Evolutionary conservation across 2,888 invertebrate species (phyloP).

Genomic region (Synanthedon vespiformis): DNA sequence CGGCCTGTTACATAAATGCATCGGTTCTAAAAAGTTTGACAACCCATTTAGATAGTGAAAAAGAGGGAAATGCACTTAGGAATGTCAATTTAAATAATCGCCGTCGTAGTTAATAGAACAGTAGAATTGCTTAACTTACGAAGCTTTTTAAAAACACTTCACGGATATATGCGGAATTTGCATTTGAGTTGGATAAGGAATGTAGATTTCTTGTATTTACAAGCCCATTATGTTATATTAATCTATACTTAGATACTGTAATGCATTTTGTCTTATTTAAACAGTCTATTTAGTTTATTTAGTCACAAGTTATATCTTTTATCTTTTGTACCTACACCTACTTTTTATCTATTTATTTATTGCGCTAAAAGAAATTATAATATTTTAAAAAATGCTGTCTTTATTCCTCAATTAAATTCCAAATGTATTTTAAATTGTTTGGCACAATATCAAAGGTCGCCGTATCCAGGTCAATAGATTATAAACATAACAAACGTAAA

Average conservation of each 20-base stretch:
- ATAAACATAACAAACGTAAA: background rate
- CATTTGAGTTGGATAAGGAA: constrained; percentile 11
- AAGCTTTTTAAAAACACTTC: constrained; percentile 21
- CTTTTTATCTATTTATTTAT: too few relatives aligned
- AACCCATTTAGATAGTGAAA: constrained; percentile 21
- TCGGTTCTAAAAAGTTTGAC: constrained; percentile 10
- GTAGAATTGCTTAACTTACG: constrained; percentile 21
- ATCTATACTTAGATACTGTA: too few relatives aligned
- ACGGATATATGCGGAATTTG: constrained; percentile 19
- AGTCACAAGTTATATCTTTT: too few relatives aligned
- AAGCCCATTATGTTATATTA: too few relatives aligned
- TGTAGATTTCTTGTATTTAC: background rate
- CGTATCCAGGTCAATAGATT: background rate
- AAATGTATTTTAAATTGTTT: background rate
- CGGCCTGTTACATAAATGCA: constrained; percentile 21
- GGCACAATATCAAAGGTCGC: background rate
- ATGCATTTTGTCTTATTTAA: too few relatives aligned
- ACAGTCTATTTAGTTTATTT: too few relatives aligned
- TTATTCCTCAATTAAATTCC: background rate
- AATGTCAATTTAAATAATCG: constrained; percentile 29
- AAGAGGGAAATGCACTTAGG: constrained; percentile 33
- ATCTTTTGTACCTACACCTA: too few relatives aligned
- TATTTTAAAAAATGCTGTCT: too few relatives aligned
- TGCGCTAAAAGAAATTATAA: too few relatives aligned
- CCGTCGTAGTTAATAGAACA: background rate